Base-by-base conservation (phyloP, 2,797 vertebrate species). In the Phataginus tetradactyla region DNA sequence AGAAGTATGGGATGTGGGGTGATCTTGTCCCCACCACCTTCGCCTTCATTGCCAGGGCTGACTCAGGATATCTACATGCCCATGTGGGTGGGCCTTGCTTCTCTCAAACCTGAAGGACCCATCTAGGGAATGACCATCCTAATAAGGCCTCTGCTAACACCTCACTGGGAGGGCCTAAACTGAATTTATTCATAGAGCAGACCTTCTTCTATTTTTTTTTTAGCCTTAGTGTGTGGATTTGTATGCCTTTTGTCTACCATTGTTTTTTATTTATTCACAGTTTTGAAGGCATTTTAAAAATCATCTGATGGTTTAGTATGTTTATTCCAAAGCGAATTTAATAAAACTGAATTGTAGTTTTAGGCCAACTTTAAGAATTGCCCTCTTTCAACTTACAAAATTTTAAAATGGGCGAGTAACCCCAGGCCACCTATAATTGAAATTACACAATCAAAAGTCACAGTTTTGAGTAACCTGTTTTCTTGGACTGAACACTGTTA, bases 281-380 rank as follows among this genome's bases (percentile, higher is more conserved):
- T 88, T 91, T 92, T 86, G 45, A 91, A 95, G 75, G 78, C 57
- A 63, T 86, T 95, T 23, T 75, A 32, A 71, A 96, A 92, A 79
- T 91, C n/a, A 83, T 55, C 66, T 88, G 61, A 92, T 96, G 20
- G 49, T 86, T 93, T 96, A 75, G 17, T 89, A 29, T 94, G 39
- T 93, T 57, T 86, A 87, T 90, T 90, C 51, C 49, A 95, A 95
- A 93, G 39, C 51, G 71, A 37, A 91, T 88, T 88, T 95, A 94
- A 94, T 93, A 45, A 96, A 96, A 59, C 21, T 29, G 15, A 84
- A 81, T n/a, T 77, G 15, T 74, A 77, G 23, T 81, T 83, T 90
- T 90, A 71, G 27, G 59, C 94, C 37, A 92, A 8, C 34, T 80
- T 87, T 61, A 96, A 77, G 37, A 96, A 83, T 89, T 79, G 23